These are phyloP conservation scores for Poeciliopsis infans DNA, from an alignment of 2,797 vertebrate species.

Conservation along the genomic window DNA sequence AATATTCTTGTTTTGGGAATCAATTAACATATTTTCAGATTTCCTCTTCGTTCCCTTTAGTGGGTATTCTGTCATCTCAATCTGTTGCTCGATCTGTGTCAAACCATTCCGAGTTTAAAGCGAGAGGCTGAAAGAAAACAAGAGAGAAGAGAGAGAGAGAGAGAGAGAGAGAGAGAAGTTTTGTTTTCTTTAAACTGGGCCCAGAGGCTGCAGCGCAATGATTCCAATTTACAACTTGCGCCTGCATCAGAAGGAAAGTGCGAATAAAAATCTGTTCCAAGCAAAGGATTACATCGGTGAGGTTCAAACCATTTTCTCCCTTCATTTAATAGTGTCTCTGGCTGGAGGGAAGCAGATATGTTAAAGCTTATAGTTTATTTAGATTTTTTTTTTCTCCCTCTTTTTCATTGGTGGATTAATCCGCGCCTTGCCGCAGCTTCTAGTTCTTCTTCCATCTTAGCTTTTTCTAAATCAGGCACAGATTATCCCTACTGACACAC, in stretches of 20 bases:
- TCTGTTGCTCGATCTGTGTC: neutral
- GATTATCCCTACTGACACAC: conserved; percentile 73
- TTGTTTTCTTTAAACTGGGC: conserved; percentile 26
- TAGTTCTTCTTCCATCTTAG: conserved; percentile 38
- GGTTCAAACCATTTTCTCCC: conserved; percentile 34
- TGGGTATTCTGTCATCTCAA: neutral
- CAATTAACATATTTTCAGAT: neutral
- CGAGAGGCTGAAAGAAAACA: neutral
- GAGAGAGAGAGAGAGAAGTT: conserved; percentile 16
- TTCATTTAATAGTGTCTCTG: conserved; percentile 65
- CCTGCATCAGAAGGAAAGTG: conserved; percentile 20
- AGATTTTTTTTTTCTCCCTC: neutral
- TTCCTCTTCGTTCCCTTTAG: neutral
- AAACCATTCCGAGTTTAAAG: conserved; percentile 2
- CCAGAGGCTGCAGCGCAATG: conserved; percentile 11
- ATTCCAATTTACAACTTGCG: conserved; percentile 49
- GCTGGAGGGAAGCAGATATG: conserved; percentile 67
- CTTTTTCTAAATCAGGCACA: conserved; percentile 69
- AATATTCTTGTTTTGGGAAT: neutral
- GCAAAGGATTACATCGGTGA: conserved; percentile 68
- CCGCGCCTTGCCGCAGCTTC: conserved; percentile 3
- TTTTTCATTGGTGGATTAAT: conserved; percentile 73
- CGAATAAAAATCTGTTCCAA: conserved; percentile 43
- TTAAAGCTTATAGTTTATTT: conserved; percentile 72
- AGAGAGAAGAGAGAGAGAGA: neutral